Evolutionary conservation across 1,140 invertebrate genomes (phyloP), one percentile per base, ranked within the genome.

Genomic region (Ceratosolen fusciceps): DNA sequence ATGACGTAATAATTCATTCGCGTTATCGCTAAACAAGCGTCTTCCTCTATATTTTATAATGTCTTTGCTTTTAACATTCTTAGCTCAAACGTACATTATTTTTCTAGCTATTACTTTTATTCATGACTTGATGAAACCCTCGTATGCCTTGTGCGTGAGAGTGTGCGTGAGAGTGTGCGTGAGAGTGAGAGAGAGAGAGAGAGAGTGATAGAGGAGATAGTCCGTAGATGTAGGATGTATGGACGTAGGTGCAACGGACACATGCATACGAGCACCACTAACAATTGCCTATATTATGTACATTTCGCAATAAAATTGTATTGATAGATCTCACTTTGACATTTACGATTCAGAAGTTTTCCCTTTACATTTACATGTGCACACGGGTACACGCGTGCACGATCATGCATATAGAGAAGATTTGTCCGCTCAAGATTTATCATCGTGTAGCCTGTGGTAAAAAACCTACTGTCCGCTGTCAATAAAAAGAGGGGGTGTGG

Each of bases 271-370:
- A n/a, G n/a, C n/a, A n/a, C n/a, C n/a, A n/a, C n/a, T 65, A 37
- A 37, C 34, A 65, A 65, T 8, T n/a, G 31, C 34, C n/a, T 37
- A 16, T 34, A 62, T 62, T 62, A 34, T 34, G 29, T 34, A 34
- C 21, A 62, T 62, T 34, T 62, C 26, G 60, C 60, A 62, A 62
- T 62, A 62, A 62, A 62, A 62, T 4, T 37, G 0, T n/a, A 65
- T 65, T n/a, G 60, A 37, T n/a, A 65, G 8, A 65, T 3, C 19
- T 65, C 34, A 24, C 29, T n/a, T 5, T 2, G 60, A 37, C 34
- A 19, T 37, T 65, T 65, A 34, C 31, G 31, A 65, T 37, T 37
- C n/a, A 19, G 31, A 37, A 65, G 14, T 9, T 65, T 37, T n/a
- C 21, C n/a, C 31, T 37, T 65, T 3, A 12, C 26, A n/a, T 65